Evolutionary conservation across 2,797 vertebrate species (phyloP).

Genomic region (Morus bassanus): DNA sequence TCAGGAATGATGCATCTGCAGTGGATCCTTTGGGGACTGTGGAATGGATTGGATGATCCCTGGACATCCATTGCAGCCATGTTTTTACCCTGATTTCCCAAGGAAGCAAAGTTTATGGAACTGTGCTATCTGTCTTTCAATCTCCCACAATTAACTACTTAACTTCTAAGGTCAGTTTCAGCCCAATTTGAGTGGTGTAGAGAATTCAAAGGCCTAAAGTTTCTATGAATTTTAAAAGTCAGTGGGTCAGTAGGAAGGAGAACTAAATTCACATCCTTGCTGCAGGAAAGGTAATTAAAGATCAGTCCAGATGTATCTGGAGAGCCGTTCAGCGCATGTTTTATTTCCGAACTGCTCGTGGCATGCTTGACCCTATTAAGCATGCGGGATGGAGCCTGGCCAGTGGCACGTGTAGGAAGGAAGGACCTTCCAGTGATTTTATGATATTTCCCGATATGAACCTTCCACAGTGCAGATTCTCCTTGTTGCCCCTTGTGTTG

Average conservation of each 20-base stretch:
- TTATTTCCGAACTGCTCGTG: neutral
- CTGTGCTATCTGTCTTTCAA: neutral
- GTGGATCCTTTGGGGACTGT: neutral
- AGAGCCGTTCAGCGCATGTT: neutral
- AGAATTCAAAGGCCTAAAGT: neutral
- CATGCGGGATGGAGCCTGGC: neutral
- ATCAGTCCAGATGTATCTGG: neutral
- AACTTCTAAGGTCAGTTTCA: neutral
- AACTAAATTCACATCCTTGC: neutral
- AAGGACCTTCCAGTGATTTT: neutral
- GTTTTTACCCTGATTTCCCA: neutral
- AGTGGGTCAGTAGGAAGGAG: neutral
- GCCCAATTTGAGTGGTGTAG: neutral
- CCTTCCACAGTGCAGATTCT: neutral
- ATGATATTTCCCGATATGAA: neutral
- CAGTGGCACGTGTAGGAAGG: neutral
- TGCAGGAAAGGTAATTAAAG: neutral
- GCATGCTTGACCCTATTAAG: neutral
- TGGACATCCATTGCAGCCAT: neutral
- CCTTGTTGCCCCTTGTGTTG: neutral
- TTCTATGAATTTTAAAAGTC: neutral
- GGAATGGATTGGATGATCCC: neutral
- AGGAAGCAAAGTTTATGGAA: neutral
- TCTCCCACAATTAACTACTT: neutral
- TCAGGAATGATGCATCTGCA: neutral